Evolutionary conservation across 2,888 invertebrate genomes (phyloP).

Genomic region (Drosophila neotestacea): DNA sequence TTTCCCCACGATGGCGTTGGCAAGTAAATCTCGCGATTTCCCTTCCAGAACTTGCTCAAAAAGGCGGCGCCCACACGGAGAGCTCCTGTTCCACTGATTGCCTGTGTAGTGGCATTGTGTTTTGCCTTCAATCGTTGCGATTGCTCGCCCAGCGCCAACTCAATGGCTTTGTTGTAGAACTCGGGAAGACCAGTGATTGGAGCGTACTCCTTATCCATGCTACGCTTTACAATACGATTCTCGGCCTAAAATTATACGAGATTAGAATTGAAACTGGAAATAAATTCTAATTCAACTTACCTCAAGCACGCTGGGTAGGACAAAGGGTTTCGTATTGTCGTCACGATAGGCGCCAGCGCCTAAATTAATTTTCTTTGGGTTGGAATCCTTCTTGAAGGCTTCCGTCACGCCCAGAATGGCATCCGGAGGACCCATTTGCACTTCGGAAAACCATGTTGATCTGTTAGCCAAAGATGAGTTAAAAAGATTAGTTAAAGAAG

Average conservation of each 20-base stretch:
- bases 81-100: conserved; percentile 99
- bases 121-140: conserved; percentile 89
- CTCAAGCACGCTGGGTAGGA: conserved; percentile 94
- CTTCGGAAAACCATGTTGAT: conserved; percentile 92
- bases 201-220: conserved; percentile 97
- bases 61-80: conserved; percentile 97
- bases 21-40: conserved; percentile 93
- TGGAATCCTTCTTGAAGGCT: conserved; percentile 95
- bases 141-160: conserved; percentile 94
- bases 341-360: conserved; percentile 99
- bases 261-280: neutral
- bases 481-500: neutral
- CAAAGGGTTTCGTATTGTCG: conserved; percentile 98
- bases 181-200: conserved; percentile 94
- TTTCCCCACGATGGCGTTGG: conserved; percentile 99
- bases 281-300: conserved; percentile 81
- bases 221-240: conserved; percentile 88
- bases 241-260: conserved; percentile 89
- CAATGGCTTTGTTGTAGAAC: conserved; percentile 93
- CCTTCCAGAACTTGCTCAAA: conserved; percentile 91
- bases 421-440: conserved; percentile 99
- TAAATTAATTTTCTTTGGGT: conserved; percentile 98
- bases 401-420: conserved; percentile 99
- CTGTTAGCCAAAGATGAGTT: conserved; percentile 85
- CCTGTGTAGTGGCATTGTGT: conserved; percentile 91